Evolutionary conservation across 2,888 invertebrate genomes (phyloP).

Genomic region (Polymixis flavicincta): DNA sequence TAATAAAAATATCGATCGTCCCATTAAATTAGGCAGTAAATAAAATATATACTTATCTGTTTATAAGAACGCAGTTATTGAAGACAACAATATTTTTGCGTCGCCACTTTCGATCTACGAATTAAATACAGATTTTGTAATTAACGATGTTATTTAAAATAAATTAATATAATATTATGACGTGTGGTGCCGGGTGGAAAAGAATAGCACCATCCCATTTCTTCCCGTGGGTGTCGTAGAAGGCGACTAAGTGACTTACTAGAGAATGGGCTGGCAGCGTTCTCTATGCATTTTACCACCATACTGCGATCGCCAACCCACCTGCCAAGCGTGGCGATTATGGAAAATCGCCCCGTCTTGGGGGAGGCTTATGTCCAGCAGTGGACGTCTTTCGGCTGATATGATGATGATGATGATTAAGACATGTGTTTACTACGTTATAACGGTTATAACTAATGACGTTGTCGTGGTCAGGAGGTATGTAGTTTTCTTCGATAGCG

Average conservation of each 20-base stretch:
- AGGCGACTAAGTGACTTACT: too few relatives aligned
- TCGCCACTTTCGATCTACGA: background rate
- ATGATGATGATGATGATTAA: too few relatives aligned
- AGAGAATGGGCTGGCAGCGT: too few relatives aligned
- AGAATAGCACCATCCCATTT: too few relatives aligned
- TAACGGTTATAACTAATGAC: slow-evolving; percentile 14
- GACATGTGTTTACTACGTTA: background rate
- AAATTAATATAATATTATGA: background rate
- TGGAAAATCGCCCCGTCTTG: too few relatives aligned
- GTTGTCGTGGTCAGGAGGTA: background rate
- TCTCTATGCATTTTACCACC: too few relatives aligned
- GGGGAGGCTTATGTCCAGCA: too few relatives aligned
- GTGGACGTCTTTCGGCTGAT: too few relatives aligned
- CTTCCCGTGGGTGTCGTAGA: too few relatives aligned
- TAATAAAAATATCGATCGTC: background rate
- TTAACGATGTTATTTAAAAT: background rate
- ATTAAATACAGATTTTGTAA: background rate
- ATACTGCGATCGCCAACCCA: too few relatives aligned
- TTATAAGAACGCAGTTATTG: slow-evolving; percentile 1
- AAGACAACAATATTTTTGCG: background rate
- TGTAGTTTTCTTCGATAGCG: background rate
- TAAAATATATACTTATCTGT: background rate
- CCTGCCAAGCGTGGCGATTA: too few relatives aligned
- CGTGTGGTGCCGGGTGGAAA: too few relatives aligned
- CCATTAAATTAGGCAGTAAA: background rate